Evolutionary conservation across 2,797 vertebrate species (phyloP).

Genomic region (Muraenolepis orangiensis): DNA sequence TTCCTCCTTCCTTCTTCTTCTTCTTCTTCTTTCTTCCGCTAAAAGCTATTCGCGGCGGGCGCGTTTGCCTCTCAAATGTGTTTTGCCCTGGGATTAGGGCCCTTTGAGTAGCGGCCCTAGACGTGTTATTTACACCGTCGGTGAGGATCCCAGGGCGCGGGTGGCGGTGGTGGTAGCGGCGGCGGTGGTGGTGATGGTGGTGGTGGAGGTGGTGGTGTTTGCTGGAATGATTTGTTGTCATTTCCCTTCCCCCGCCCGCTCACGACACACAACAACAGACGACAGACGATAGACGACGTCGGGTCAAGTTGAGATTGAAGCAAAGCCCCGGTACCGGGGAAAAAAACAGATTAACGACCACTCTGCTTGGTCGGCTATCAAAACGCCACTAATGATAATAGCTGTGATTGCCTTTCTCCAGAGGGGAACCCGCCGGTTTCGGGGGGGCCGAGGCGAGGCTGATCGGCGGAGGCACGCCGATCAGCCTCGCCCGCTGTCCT

Average conservation of each 20-base stretch:
- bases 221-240: too few relatives aligned
- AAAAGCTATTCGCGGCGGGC: slow-evolving; percentile 58
- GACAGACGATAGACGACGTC: slow-evolving; percentile 57
- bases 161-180: slow-evolving; percentile 27
- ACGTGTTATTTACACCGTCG: slow-evolving; percentile 63
- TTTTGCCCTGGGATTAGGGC: slow-evolving; percentile 57
- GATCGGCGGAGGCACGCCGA: slow-evolving; percentile 46
- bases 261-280: too few relatives aligned
- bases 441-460: slow-evolving; percentile 51
- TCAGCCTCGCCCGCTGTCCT: slow-evolving; percentile 52
- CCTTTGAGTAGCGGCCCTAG: slow-evolving; percentile 46
- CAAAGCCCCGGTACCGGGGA: slow-evolving; percentile 42
- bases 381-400: slow-evolving; percentile 58
- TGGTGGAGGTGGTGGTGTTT: too few relatives aligned
- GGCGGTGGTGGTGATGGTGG: too few relatives aligned
- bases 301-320: slow-evolving; percentile 65
- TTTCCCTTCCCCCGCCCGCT: too few relatives aligned
- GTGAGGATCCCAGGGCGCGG: slow-evolving; percentile 49
- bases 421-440: too few relatives aligned
- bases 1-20: too few relatives aligned
- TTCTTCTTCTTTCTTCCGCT: too few relatives aligned
- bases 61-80: slow-evolving; percentile 55
- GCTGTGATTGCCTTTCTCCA: slow-evolving; percentile 48
- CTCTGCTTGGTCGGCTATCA: slow-evolving; percentile 38
- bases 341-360: slow-evolving; percentile 42